These are phyloP conservation scores for Morpho achilles DNA, from an alignment of 2,888 invertebrate genomes.

Conservation along the genomic window DNA sequence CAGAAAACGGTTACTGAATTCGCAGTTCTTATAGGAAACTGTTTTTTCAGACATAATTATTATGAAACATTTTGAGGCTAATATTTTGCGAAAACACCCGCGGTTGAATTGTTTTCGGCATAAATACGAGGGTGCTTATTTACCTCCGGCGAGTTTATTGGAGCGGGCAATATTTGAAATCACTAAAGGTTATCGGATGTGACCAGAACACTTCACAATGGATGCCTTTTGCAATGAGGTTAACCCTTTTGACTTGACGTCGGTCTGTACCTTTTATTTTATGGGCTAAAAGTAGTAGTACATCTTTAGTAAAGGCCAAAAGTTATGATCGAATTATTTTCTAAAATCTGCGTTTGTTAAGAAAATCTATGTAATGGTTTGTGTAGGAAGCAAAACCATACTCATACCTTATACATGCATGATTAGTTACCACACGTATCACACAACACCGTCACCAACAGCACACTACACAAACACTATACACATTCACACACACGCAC, in stretches of 20 bases:
- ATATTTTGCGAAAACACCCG: constrained; percentile 34
- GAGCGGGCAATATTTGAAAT: constrained; percentile 28
- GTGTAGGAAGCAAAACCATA: too few relatives aligned
- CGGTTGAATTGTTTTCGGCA: constrained; percentile 31
- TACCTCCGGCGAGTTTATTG: constrained; percentile 27
- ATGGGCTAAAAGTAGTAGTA: too few relatives aligned
- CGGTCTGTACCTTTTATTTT: constrained; percentile 10
- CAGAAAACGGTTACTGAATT: constrained; percentile 21
- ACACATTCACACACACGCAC: too few relatives aligned
- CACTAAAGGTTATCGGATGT: constrained; percentile 29
- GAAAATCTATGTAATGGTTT: too few relatives aligned
- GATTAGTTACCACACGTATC: too few relatives aligned
- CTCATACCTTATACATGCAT: too few relatives aligned
- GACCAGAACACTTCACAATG: constrained; percentile 29
- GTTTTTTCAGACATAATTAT: constrained; percentile 27
- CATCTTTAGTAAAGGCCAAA: too few relatives aligned
- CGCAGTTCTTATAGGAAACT: constrained; percentile 20
- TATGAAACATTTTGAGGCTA: constrained; percentile 31
- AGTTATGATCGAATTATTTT: too few relatives aligned
- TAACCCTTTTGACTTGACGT: constrained; percentile 21
- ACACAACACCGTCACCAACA: too few relatives aligned
- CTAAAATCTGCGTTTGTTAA: too few relatives aligned
- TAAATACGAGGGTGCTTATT: constrained; percentile 30
- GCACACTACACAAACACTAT: too few relatives aligned
- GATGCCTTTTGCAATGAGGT: constrained; percentile 22